Base-by-base conservation (phyloP, 92 coral and sea anemone species). In the Porites divaricata region DNA sequence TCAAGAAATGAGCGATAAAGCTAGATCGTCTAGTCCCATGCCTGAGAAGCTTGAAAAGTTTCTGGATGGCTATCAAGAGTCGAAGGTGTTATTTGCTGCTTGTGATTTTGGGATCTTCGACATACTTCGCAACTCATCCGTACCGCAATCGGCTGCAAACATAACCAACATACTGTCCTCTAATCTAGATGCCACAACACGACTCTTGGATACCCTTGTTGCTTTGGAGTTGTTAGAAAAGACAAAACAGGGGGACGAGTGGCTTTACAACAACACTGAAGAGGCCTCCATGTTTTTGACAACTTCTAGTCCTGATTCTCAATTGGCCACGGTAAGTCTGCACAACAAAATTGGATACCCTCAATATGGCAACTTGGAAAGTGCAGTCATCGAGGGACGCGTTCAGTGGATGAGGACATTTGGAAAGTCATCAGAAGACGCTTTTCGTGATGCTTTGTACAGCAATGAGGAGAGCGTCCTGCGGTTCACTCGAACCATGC, bases 91-190 rank as follows among this genome's bases (percentile, higher is more conserved):
- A 23, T 74, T 84, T 68, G 56, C 72, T 4, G 88, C 85, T 25
- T 84, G 88, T 75, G 74, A 84, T 53, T 64, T 84, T 4, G 88
- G 88, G 10, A 76, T 84, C 21, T 84, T 84, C 62, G 84, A 75
- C 24, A 73, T 23, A 63, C 86, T 81, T 21, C 72, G 65, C 19
- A 56, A 24, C 10, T 20, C 22, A 12, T 48, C 59, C 45, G 45
- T 35, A 41, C 82, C 88, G 76, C 74, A 35, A 12, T 76, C 88
- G 61, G 70, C 83, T 23, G 41, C 48, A 22, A 15, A 28, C 13
- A 41, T 84, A 50, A 62, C 88, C 12, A 23, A 83, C 16, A 22
- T 21, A 17, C 9, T 83, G 24, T 64, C 72, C 67, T 58, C 75
- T 15, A 49, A 84, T 66, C 61, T 19, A 17, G 74, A 84, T 26